Conservation (phyloP, 2,113 vertebrate species). For the Synchiropus splendidus region DNA sequence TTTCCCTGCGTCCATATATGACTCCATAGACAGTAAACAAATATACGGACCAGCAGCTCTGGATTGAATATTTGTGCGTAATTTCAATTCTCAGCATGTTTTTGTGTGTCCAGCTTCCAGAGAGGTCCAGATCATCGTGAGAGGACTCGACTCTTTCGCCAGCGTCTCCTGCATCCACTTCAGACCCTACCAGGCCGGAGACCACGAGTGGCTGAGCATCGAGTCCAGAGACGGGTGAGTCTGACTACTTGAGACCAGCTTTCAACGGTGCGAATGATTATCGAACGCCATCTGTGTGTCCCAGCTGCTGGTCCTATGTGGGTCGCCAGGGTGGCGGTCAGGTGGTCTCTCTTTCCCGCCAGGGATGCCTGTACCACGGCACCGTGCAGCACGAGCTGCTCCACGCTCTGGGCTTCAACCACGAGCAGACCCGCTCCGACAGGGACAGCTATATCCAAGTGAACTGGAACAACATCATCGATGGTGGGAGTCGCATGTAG, state of each 20-base stretch:
- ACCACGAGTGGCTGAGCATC: constrained; percentile 47
- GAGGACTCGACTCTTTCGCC: constrained; percentile 47
- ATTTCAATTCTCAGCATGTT: no score
- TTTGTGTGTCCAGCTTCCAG: constrained; percentile 20
- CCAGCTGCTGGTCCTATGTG: constrained; percentile 52
- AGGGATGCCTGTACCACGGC: constrained; percentile 37
- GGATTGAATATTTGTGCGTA: no score
- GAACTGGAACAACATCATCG: no score
- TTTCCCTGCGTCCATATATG: no score
- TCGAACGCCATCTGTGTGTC: no score
- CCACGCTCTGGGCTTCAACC: constrained; percentile 62
- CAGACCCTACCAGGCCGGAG: constrained; percentile 27
- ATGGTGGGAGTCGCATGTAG: no score
- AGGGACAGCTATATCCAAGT: constrained; percentile 38
- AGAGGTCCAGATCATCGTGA: constrained; percentile 27
- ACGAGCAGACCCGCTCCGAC: constrained; percentile 59
- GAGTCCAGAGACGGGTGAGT: constrained; percentile 40
- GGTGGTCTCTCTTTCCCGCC: constrained; percentile 41
- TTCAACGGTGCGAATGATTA: no score
- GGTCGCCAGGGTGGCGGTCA: constrained; percentile 44
- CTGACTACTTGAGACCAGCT: no score
- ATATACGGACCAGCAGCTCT: no score
- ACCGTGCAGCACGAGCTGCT: constrained; percentile 55
- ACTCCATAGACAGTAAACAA: no score
- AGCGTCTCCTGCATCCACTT: constrained; percentile 58